phyloP scores from a whole-genome alignment of 1,140 invertebrate species.

The Cherax destructor region DNA sequence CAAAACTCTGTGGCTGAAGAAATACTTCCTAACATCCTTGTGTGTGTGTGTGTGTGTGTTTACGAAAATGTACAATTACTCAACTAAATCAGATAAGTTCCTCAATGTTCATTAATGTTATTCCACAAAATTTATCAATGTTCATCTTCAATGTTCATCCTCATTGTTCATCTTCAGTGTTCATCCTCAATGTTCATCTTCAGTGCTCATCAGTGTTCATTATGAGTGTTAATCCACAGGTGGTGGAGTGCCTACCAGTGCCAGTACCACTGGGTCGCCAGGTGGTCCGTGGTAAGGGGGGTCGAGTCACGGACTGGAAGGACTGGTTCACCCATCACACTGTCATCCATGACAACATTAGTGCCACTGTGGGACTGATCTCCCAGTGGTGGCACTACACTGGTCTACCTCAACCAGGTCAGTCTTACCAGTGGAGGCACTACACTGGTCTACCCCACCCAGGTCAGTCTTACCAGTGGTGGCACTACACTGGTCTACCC shows the following conservation, averaged over 20 bases:
- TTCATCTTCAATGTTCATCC: too few relatives aligned
- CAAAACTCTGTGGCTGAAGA: too few relatives aligned
- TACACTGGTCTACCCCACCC: neutral
- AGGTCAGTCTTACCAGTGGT: neutral
- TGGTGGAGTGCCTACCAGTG: conserved; percentile 65
- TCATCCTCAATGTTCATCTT: too few relatives aligned
- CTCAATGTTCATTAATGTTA: too few relatives aligned
- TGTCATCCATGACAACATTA: conserved; percentile 5
- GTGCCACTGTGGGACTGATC: neutral
- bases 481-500: too few relatives aligned
- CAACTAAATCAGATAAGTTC: too few relatives aligned
- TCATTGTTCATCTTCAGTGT: too few relatives aligned
- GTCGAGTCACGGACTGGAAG: conserved; percentile 41
- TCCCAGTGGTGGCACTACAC: conserved; percentile 64
- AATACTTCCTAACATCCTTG: too few relatives aligned
- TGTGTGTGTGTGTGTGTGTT: too few relatives aligned
- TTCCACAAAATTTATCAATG: too few relatives aligned
- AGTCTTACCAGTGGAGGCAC: neutral
- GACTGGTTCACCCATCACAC: conserved; percentile 66
- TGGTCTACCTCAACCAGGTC: neutral
- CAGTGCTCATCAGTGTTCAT: too few relatives aligned
- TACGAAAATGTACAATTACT: too few relatives aligned
- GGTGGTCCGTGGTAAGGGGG: conserved; percentile 49
- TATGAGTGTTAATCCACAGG: neutral
- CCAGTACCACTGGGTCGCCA: conserved; percentile 45